phyloP scores from a whole-genome alignment of 2,113 vertebrate genomes.

The Brachyhypopomus gauderio region DNA sequence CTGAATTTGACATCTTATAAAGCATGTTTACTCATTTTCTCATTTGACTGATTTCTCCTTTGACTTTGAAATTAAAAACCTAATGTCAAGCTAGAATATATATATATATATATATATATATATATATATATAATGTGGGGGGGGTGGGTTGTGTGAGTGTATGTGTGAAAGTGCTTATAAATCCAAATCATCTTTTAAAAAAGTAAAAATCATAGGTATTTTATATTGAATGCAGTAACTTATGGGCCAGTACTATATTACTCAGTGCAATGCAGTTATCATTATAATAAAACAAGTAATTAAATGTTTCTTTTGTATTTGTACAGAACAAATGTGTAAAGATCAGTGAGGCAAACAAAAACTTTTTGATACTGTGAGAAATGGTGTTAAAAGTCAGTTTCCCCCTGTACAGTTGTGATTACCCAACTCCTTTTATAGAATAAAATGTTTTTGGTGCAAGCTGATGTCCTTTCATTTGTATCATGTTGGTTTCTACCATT shows the following conservation, averaged over 20 bases:
- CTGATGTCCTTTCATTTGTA: conserved; percentile 32
- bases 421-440: conserved; percentile 78
- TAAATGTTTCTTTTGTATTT: conserved; percentile 79
- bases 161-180: conserved; percentile 57
- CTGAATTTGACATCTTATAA: conserved; percentile 36
- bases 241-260: conserved; percentile 83
- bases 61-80: conserved; percentile 5
- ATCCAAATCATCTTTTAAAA: conserved; percentile 54
- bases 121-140: conserved; percentile 33
- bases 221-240: conserved; percentile 82
- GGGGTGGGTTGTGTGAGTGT: conserved; percentile 57
- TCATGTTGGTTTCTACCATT: no score
- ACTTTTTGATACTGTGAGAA: conserved; percentile 83
- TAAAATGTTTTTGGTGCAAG: conserved; percentile 80
- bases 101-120: conserved; percentile 31
- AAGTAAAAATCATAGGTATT: conserved; percentile 67
- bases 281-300: conserved; percentile 75
- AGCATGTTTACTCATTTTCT: conserved; percentile 50
- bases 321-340: conserved; percentile 83
- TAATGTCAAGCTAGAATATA: background rate
- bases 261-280: conserved; percentile 83
- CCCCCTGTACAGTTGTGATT: conserved; percentile 79
- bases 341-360: conserved; percentile 75
- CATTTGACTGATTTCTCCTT: conserved; percentile 23
- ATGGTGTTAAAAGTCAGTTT: conserved; percentile 79